Evolutionary conservation across 2,888 invertebrate genomes (phyloP), one percentile per base, ranked within the genome.

Genomic region (Troides aeacus): DNA sequence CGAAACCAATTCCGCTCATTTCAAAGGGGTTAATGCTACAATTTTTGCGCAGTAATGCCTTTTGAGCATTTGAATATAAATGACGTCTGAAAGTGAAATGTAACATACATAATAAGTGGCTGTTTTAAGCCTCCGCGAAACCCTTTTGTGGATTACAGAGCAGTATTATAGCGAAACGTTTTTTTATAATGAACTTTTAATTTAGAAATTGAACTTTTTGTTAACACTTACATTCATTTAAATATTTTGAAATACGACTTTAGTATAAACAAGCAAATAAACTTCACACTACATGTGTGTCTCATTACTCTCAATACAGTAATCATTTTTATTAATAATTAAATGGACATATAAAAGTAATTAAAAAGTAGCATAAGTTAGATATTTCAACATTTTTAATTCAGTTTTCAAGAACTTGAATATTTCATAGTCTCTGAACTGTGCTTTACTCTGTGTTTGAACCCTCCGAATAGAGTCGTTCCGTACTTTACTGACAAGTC

Each of bases 61-160:
- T 90, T 91, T 85, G 89, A 91, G 85, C 90, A 92, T 92, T 92
- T 92, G 92, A 92, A 92, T 92, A 92, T 92, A 92, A 92, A 92
- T 92, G 90, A 92, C 89, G 92, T 91, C 90, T 91, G 91, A 92
- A 92, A 92, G 91, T 92, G 92, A 92, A 92, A 92, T 92, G 92
- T 92, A 91, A 92, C 92, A 92, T 92, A 92, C 92, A 92, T 92
- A 92, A 92, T 92, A 92, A 92, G 92, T 92, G 92, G 92, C 91
- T 92, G 92, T 91, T 92, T 92, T 92, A 91, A 91, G 88, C 91
- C 84, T 88, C 88, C 85, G 85, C 85, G 86, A 88, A 91, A 92
- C 92, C 92, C 92, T 92, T 92, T 92, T 90, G 88, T 84, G 87
- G 85, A 84, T 85, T 85, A 85, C 85, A 90, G 92, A 81, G 86